Base-by-base conservation (phyloP, 2,888 invertebrate species). In the Zygogramma bicolorata region DNA sequence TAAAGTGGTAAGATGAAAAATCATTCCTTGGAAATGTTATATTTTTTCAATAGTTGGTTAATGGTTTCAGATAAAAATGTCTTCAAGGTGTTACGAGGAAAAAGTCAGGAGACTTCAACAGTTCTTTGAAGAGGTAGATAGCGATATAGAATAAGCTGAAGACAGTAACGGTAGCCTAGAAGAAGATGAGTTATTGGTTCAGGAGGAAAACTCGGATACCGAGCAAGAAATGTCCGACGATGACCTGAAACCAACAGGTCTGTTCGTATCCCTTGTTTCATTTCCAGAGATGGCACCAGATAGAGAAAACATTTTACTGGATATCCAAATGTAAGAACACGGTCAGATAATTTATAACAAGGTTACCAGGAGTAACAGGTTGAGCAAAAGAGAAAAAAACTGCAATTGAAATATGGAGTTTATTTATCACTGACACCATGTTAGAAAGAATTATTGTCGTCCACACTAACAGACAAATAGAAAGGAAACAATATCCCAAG, bases 391-490 rank as follows among this genome's bases (percentile, higher is more conserved):
- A 59, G 59, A 59, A 59, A 59, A 59, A 59, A 59, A 59, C 29
- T 59, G 59, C 59, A 59, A 59, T 59, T 61, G 34, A 46, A 46
- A 46, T 46, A 46, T 46, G 42, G 38, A 38, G 38, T 38, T 38
- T 8, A 38, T 38, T 38, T 60, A 60, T 60, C 31, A 61, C 61
- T 61, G 40, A 61, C 61, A 61, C 61, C 61, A 38, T 38, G 61
- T 61, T 61, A 61, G 61, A 38, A 61, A 61, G 20, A 38, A 61
- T 34, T 61, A 61, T 34, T 61, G 61, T 61, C 61, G 61, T 61
- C 40, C 15, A 61, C 61, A 60, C 60, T 60, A 60, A 60, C 60
- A 10, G 60, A 60, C 60, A 60, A 60, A 60, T 60, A 60, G 8
- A 60, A 60, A 60, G 58, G 27, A 60, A 60, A 60, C 22, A 58